These are phyloP conservation scores for Agrilus cyanescens DNA, from an alignment of 2,888 invertebrate genomes.

Conservation along the genomic window DNA sequence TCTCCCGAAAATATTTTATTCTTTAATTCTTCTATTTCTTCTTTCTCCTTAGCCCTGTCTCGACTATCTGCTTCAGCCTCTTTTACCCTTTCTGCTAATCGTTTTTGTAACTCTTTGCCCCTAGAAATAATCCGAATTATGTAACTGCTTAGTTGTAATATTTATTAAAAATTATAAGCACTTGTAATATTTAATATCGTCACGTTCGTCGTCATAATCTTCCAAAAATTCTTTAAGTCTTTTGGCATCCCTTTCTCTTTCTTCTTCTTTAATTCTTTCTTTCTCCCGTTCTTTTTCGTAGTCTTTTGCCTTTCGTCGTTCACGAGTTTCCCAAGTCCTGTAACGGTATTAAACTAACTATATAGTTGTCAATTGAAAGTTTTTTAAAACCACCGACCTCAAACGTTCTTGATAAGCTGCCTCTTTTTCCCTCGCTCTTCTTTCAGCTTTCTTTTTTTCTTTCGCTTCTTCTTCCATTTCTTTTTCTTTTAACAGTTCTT, in stretches of 20 bases:
- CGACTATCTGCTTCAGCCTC: constrained; percentile 87
- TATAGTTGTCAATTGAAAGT: constrained; percentile 23
- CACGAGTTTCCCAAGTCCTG: constrained; percentile 76
- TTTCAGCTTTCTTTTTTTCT: constrained; percentile 80
- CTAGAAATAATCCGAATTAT: constrained; percentile 27
- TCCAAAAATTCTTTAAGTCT: constrained; percentile 94
- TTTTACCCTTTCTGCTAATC: constrained; percentile 84
- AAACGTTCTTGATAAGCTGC: constrained; percentile 87
- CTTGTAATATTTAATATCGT: constrained; percentile 96
- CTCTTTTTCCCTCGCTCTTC: constrained; percentile 89
- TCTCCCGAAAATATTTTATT: constrained; percentile 60
- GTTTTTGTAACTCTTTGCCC: constrained; percentile 77
- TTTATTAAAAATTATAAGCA: constrained; percentile 27
- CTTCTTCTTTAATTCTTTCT: constrained; percentile 73
- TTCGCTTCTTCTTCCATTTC: constrained; percentile 87
- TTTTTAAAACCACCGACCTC: constrained; percentile 20
- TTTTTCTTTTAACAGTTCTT: constrained; percentile 60
- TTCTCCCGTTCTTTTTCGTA: constrained; percentile 80
- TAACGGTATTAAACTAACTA: constrained; percentile 18
- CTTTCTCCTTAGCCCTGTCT: constrained; percentile 80
- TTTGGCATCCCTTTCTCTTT: constrained; percentile 84
- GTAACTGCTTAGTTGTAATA: neutral
- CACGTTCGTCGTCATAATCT: constrained; percentile 97
- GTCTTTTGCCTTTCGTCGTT: constrained; percentile 81
- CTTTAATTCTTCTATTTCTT: constrained; percentile 76